Base-by-base conservation (phyloP, 1,140 invertebrate genomes). In the Halictus rubicundus region DNA sequence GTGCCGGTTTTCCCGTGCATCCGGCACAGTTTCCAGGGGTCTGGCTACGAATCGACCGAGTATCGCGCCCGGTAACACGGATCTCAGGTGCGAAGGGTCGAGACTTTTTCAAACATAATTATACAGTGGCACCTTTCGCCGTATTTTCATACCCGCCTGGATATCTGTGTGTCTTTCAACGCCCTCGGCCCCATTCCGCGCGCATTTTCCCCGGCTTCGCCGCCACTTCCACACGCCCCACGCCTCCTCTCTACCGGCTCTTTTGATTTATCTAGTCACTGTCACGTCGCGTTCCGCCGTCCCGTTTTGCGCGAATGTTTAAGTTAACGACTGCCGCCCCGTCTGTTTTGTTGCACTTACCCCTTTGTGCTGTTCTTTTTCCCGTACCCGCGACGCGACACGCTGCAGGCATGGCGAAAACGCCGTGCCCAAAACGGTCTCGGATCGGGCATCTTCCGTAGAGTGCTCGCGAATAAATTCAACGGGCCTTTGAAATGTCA, bases 181-280 rank as follows among this genome's bases (percentile, higher is more conserved):
- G 60, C 25, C 32, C 49, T 46, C 76, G 76, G 60, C 76, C 69
- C 60, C 69, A 16, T 78, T 78, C 68, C 60, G 46, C 25, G 71
- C 10, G 32, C 68, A 42, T 63, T 61, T 71, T 46, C 14, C 39
- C 52, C 10, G 39, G 65, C 52, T 52, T n/a, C 65, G 7, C 32
- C 68, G 12, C 27, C 21, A 37, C 25, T 21, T 25, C 12, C 21
- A 1, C 23, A 3, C 42, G 12, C 39, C 49, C 46, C 61, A 23
- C 63, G 61, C 60, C 27, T 63, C 27, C 46, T 12, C 60, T n/a
- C 37, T 21, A 23, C 60, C 16, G 16, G 49, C 49, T 52, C 49
- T 72, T 78, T 78, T 72, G 66, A 78, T 78, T 78, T 78, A 78
- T 78, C 76, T 72, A 78, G 60, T 78, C 76, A 78, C 68, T 49